Base-by-base conservation (phyloP, 2,797 vertebrate genomes). In the Artibeus lituratus region DNA sequence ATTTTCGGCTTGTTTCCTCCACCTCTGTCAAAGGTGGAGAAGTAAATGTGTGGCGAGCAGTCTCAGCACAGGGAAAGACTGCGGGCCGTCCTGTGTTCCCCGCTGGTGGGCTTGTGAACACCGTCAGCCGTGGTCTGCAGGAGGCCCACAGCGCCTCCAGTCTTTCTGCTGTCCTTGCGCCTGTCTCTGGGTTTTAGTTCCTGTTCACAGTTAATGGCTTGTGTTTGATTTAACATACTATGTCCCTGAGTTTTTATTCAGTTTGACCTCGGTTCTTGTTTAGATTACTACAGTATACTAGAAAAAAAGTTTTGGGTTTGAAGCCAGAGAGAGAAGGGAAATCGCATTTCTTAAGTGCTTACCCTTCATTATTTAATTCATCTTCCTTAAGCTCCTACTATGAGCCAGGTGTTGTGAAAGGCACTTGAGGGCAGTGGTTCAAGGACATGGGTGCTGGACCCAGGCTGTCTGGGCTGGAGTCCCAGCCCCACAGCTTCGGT, bases 1-100 rank as follows among this genome's bases (percentile, higher is more conserved):
- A 59, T 87, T 70, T 22, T 70, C 94, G 84, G 32, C 87, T 91
- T 78, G 44, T 87, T 90, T 87, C 67, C 76, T 96, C 85, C 77
- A 59, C 21, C 69, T 81, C 44, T 87, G 67, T 39, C 67, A 84
- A 77, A 88, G 51, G 59, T 73, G 35, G 72, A 81, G 85, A 87
- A 84, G 47, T 81, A 32, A 53, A 69, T 35, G 24, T 67, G 35
- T 53, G 24, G 47, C 49, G 67, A 6, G 55, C 10, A 32, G 3
- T 32, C 12, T 44, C 32, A 86, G 39, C 51, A 22, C 44, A 67
- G 72, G 42, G 42, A 67, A 80, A 57, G 3, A 73, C 65, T 26
- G 9, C 2, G 51, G 76, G 15, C 8, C 7, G 26, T 24, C 10
- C 73, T 9, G 3, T 7, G 10, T 42, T 81, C 70, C 51, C 24